Percentiles rank a stretch among this genome's conserved stretches.
These are phyloP conservation scores for Epizoanthus stellaris DNA, from an alignment of 92 coral and sea anemone genomes.

Conservation along the genomic window DNA sequence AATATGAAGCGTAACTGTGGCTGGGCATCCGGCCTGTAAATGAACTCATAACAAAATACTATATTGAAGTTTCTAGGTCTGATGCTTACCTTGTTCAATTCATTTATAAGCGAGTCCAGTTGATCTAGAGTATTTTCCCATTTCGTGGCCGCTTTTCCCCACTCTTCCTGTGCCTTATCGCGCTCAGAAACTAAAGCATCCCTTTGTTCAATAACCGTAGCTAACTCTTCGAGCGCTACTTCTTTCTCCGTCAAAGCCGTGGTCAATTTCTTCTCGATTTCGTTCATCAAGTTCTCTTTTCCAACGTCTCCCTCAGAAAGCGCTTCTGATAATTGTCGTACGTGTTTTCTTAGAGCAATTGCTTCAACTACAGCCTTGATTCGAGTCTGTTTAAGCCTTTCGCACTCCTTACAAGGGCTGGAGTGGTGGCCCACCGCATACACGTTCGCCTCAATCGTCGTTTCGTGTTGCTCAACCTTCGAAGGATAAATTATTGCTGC, in stretches of 20 bases:
- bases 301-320: conserved; percentile 77
- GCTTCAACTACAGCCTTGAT: conserved; percentile 92
- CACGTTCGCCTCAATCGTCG: conserved; percentile 80
- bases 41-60: background rate
- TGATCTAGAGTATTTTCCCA: conserved; percentile 98
- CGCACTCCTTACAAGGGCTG: conserved; percentile 90
- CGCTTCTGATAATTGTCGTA: conserved; percentile 79
- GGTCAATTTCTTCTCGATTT: conserved; percentile 81
- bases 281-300: conserved; percentile 76
- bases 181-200: conserved; percentile 81
- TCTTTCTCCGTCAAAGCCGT: conserved; percentile 92
- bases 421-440: conserved; percentile 72
- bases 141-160: conserved; percentile 97
- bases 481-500: conserved; percentile 70
- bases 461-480: conserved; percentile 78
- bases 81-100: conserved; percentile 81
- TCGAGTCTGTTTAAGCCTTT: conserved; percentile 75
- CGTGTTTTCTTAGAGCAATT: conserved; percentile 86
- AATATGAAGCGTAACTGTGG: background rate
- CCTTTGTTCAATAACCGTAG: conserved; percentile 89
- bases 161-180: conserved; percentile 93
- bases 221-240: conserved; percentile 87
- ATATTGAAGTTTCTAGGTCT: background rate
- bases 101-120: conserved; percentile 88
- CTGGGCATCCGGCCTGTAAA: conserved; percentile 11